Base-by-base conservation (phyloP, 2,888 invertebrate genomes). In the Beris morrisii region DNA sequence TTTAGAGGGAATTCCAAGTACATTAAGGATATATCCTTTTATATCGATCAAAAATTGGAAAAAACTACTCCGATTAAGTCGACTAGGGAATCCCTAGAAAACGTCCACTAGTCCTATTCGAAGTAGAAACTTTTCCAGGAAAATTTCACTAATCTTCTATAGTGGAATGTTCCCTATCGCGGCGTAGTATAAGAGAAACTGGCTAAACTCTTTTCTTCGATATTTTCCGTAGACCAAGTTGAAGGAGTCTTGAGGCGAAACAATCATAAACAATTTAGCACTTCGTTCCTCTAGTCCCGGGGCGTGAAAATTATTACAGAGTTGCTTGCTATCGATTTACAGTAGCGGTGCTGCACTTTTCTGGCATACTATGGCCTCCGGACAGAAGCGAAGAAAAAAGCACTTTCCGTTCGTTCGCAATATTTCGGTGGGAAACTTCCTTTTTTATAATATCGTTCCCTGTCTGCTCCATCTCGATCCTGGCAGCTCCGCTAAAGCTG, bases 191-290 rank as follows among this genome's bases (percentile, higher is more conserved):
- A 9, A 53, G 6, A 3, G n/a, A 52, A 43, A 63, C 22, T 52
- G 61, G 43, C 31, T 22, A 38, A 28, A 45, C 44, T 56, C 30
- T 44, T 13, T 22, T 22, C 43, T 32, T 32, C 30, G 45, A 65
- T 48, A 54, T 56, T 64, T 53, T 63, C 13, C 12, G 54, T 30
- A 12, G 56, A 55, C 46, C n/a, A 54, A 64, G 64, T 52, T 59
- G 38, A 67, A 28, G 38, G 43, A 57, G 57, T 58, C 66, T 66
- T 66, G 64, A 54, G 58, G 64, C 66, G 57, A 66, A 68, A 66
- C 68, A 68, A 68, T 68, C 68, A 68, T 68, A 68, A 66, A 68
- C 68, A 68, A 68, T 68, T 68, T 68, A 68, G 66, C 68, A 68
- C 68, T 68, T 66, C 66, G 63, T 63, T 68, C 57, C 54, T 66